phyloP scores from a whole-genome alignment of 2,113 vertebrate species.

The Gallinago jamesoni region DNA sequence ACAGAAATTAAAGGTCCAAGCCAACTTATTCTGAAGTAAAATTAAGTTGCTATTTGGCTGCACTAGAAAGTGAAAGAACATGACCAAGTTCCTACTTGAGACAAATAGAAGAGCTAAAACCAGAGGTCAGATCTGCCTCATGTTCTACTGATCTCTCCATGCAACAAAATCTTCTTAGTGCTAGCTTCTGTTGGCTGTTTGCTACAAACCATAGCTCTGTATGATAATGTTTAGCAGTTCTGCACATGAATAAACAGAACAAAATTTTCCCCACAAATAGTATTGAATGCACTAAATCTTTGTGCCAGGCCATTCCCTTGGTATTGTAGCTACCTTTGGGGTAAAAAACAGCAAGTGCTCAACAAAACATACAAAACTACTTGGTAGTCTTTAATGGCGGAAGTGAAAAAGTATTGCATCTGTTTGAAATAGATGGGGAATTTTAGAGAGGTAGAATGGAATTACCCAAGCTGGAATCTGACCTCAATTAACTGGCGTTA shows the following conservation, averaged over 20 bases:
- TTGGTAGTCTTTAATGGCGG: not conserved
- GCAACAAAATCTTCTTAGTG: not conserved
- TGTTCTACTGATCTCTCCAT: not conserved
- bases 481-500: not conserved
- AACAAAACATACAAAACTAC: not conserved
- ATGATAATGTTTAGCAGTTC: not conserved
- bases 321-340: not conserved
- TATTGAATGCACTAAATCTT: not conserved
- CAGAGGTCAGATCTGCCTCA: not conserved
- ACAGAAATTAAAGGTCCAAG: not conserved
- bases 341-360: not conserved
- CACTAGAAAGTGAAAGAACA: not conserved
- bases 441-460: conserved; percentile 62
- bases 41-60: not conserved
- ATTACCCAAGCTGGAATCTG: conserved; percentile 58
- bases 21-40: not conserved
- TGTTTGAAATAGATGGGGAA: conserved; percentile 59
- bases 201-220: not conserved
- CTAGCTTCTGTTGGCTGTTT: not conserved
- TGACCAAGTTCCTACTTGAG: not conserved
- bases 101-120: not conserved
- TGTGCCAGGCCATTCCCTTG: not conserved
- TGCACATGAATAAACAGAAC: not conserved
- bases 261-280: not conserved
- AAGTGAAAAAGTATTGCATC: conserved; percentile 57